Base-by-base conservation (phyloP, 2,888 invertebrate species). In the Leptinotarsa juncta region DNA sequence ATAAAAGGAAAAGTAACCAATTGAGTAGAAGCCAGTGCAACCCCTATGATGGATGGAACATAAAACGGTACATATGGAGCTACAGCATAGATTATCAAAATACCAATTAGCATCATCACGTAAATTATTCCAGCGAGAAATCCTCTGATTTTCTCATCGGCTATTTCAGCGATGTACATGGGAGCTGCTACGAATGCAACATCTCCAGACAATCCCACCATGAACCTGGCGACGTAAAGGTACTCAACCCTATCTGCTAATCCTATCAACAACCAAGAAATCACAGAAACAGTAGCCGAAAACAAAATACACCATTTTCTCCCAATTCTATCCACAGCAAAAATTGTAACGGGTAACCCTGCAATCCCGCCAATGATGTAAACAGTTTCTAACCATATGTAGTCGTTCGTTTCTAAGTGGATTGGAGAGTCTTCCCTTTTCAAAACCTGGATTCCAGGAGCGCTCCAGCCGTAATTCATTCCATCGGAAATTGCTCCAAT, bases 381-480 rank as follows among this genome's bases (percentile, higher is more conserved):
- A 55, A 85, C 80, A n/a, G 81, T 82, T 80, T 85, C 85, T 73
- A 85, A 72, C 85, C 85, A 85, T 74, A 79, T 78, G 50, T 81
- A 81, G 77, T 85, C 84, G 26, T 73, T 60, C 55, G 83, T 79
- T 18, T 79, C 79, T 65, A 88, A 84, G 67, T 79, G 75, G 1
- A 87, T 85, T 12, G 86, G 87, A n/a, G 83, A 83, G 72, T 83
- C 82, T 2, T 77, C 78, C 5, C 76, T 70, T 75, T 85, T 79
- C n/a, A 88, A 81, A 10, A 86, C 79, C 4, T 86, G 88, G 5
- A 87, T 83, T 16, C 86, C 83, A 14, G 88, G 88, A 4, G 88
- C 85, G 20, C 88, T 86, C 88, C 88, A 88, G 20, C 87, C 88
- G 65, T 88, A 88, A 77, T 87, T 87, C 86, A 88, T 88, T 70